Evolutionary conservation across 2,113 vertebrate species (phyloP), one percentile per base, ranked within the genome.

Genomic region (Ceyx cyanopectus): DNA sequence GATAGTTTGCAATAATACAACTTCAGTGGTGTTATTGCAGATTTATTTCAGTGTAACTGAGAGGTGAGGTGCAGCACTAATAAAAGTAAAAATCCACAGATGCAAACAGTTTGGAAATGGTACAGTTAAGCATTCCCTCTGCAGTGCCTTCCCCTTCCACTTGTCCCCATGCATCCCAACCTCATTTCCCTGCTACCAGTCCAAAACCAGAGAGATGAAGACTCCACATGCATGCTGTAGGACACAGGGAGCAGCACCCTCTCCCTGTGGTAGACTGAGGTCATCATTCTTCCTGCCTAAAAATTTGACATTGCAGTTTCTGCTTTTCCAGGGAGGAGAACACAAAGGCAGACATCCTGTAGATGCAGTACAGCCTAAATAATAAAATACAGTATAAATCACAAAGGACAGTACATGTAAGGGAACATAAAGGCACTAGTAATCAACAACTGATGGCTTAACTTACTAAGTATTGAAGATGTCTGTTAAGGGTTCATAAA

Each of bases 221-320:
- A 48, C 29, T 46, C 14, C 12, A 32, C 10, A 4, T 22, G 14
- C 67, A 8, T 30, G 4, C 12, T 68, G 27, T 27, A 46, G 69
- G 24, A 78, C 62, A n/a, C 8, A 30, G 6, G 5, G 32, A 32
- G 15, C 14, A 61, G 37, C 57, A 30, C 16, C 29, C 16, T 37
- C 6, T 77, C 24, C 27, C 37, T 37, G 37, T 73, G 50, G n/a
- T 3, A 11, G 73, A 62, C 4, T 43, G 17, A 41, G 45, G 12
- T 5, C 51, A 5, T 40, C 1, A 0, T 30, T 82, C 8, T 53
- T 10, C 13, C 15, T n/a, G 26, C 5, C 57, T 63, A 41, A 24
- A 85, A 20, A 8, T 37, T 68, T 45, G 12, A 16, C 20, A 40
- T 12, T 34, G 29, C 7, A 78, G 43, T 84, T 8, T 9, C 2